Percentiles rank a stretch among this genome's conserved stretches.
These are phyloP conservation scores for Parnassius apollo DNA, from an alignment of 2,888 invertebrate species.

Conservation along the genomic window DNA sequence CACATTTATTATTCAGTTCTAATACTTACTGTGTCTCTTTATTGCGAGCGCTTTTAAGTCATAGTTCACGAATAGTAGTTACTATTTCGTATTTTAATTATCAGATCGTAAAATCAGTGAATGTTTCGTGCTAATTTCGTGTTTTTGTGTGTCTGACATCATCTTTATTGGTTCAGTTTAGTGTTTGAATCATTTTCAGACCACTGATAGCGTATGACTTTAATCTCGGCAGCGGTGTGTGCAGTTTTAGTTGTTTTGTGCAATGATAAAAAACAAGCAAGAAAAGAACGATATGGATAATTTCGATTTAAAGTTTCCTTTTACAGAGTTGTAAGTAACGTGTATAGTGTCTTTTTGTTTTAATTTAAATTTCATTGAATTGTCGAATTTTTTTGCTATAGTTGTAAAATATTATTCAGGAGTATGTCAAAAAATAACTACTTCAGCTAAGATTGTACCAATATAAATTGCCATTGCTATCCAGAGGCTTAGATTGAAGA, in stretches of 20 bases:
- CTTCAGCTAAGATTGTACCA: too few species aligned
- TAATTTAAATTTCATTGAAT: too few species aligned
- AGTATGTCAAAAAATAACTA: too few species aligned
- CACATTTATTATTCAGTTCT: too few species aligned
- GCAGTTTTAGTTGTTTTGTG: constrained; percentile 21
- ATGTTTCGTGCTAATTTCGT: constrained; percentile 56
- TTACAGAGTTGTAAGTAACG: constrained; percentile 46
- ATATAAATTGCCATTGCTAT: too few species aligned
- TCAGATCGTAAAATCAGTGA: constrained; percentile 44
- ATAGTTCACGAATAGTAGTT: too few species aligned
- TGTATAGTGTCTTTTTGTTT: neutral
- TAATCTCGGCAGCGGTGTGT: constrained; percentile 41
- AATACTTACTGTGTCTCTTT: too few species aligned
- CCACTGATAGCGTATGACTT: constrained; percentile 44
- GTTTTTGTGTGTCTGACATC: constrained; percentile 60
- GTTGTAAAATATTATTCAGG: too few species aligned
- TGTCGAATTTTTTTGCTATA: too few species aligned
- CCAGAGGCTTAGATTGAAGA: too few species aligned
- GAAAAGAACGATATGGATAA: constrained; percentile 40
- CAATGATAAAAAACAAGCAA: constrained; percentile 11
- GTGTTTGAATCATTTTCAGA: constrained; percentile 56
- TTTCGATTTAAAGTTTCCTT: constrained; percentile 43
- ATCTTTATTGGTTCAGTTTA: constrained; percentile 50
- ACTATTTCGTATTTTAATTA: constrained; percentile 38
- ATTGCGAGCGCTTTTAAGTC: too few species aligned